Base-by-base conservation (phyloP, 2,113 vertebrate species). In the Craseonycteris thonglongyai region DNA sequence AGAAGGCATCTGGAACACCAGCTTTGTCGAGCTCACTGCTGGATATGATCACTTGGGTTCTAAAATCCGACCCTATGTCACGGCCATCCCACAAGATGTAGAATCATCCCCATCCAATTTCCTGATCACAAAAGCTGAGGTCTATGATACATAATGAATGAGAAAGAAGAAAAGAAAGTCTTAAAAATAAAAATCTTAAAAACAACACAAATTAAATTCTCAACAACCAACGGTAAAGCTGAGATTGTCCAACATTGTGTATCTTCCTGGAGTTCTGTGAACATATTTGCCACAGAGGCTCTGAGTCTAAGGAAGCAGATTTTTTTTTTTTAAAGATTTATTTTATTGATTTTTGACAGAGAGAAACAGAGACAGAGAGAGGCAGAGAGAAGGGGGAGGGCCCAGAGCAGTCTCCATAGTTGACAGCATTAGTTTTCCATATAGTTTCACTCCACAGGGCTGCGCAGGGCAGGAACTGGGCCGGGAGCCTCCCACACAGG, bases 1-100 rank as follows among this genome's bases (percentile, higher is more conserved):
- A 96, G 95, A 96, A 89, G 90, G 96, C 59, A 18, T 58, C 90
- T 71, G 2, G 16, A 68, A 93, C 86, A 35, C 42, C 56, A 79
- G 45, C 69, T 91, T 76, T 54, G 74, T 35, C 72, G 47, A 90
- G 65, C 90, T 51, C 63, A 40, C 79, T 87, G n/a, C 59, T 28
- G 80, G 18, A 38, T n/a, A 14, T 5, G 38, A 58, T 65, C 42
- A 13, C 81, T 90, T 49, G 38, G 40, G 66, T 40, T 63, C 76
- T 75, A 19, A 87, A 75, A 90, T 82, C 54, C 80, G 58, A 45
- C 49, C 42, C 87, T 22, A 16, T 75, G 63, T 93, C 82, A 10
- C 38, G 38, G 21, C 59, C 30, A 8, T 65, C 56, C 63, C 33
- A 5, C 45, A 49, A 91, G 38, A n/a, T 26, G 14, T 3, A 33